Percentiles rank a stretch among this genome's conserved stretches.
Conservation (phyloP, 1,140 invertebrate species). For the Brachystomella parvula region DNA sequence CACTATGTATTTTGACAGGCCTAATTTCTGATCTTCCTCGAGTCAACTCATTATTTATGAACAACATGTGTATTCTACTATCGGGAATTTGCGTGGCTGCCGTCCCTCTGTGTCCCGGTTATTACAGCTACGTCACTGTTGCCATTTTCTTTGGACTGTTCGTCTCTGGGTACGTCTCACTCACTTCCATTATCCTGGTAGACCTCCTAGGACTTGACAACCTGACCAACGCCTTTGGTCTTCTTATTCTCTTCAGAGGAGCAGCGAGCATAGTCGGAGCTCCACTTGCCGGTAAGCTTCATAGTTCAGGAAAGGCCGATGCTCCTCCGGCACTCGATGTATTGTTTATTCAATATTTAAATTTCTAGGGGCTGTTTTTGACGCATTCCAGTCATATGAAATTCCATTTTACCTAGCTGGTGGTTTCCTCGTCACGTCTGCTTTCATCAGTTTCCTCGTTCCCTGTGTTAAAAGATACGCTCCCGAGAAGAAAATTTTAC, state of each 20-base stretch:
- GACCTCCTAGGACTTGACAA: conserved; percentile 90
- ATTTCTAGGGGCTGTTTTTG: conserved; percentile 75
- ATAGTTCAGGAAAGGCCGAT: conserved; percentile 3
- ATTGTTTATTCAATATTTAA: not conserved
- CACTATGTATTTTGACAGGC: conserved; percentile 62
- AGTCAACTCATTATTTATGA: conserved; percentile 84
- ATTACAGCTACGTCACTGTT: conserved; percentile 66
- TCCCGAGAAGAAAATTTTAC: conserved; percentile 52
- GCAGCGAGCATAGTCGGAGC: conserved; percentile 73
- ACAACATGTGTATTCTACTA: conserved; percentile 85
- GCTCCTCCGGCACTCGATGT: no score
- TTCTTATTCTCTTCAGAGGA: conserved; percentile 89
- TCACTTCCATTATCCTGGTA: conserved; percentile 95
- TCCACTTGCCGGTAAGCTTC: conserved; percentile 52
- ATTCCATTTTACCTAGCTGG: conserved; percentile 88
- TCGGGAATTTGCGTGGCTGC: conserved; percentile 75
- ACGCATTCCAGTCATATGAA: conserved; percentile 73
- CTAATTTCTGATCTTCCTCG: conserved; percentile 55
- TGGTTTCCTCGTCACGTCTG: conserved; percentile 73
- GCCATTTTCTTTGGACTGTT: conserved; percentile 90
- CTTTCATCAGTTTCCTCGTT: conserved; percentile 74
- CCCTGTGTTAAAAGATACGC: conserved; percentile 60
- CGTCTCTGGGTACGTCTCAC: conserved; percentile 91
- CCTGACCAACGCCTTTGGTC: conserved; percentile 91
- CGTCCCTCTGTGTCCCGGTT: conserved; percentile 75